These are phyloP conservation scores for Marmota monax DNA, from an alignment of 2,113 vertebrate genomes.

Conservation along the genomic window DNA sequence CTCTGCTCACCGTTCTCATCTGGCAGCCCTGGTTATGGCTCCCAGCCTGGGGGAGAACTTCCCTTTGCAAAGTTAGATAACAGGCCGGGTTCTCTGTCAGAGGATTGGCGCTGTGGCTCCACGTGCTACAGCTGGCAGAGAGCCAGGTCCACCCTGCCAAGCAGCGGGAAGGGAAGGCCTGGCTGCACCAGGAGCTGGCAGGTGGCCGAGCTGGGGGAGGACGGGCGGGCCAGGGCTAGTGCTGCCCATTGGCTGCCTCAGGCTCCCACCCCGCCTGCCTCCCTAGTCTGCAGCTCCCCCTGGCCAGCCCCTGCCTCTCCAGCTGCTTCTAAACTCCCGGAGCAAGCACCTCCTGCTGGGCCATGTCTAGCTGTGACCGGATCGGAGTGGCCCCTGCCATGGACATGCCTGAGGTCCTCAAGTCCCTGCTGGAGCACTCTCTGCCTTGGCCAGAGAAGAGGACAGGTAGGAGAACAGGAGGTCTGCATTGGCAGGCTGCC, in stretches of 20 bases:
- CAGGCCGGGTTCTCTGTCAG: constrained; percentile 83
- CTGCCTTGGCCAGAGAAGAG: constrained; percentile 88
- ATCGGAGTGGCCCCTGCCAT: constrained; percentile 86
- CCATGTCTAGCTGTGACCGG: constrained; percentile 86
- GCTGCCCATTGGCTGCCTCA: constrained; percentile 80
- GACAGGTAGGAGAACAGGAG: constrained; percentile 87
- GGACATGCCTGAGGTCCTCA: constrained; percentile 94
- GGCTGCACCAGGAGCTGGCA: constrained; percentile 85
- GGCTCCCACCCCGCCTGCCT: constrained; percentile 77
- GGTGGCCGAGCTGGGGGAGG: constrained; percentile 82
- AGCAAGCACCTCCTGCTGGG: constrained; percentile 71
- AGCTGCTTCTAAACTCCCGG: constrained; percentile 48
- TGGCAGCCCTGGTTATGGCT: constrained; percentile 75
- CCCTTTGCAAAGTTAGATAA: constrained; percentile 88
- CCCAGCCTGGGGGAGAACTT: constrained; percentile 82
- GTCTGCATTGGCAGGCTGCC: background rate
- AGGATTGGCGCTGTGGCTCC: constrained; percentile 85
- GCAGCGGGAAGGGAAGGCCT: constrained; percentile 81
- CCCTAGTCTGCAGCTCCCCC: constrained; percentile 64
- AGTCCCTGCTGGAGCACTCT: constrained; percentile 92
- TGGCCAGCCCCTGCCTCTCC: constrained; percentile 28
- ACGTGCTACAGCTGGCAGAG: constrained; percentile 83
- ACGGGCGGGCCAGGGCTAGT: constrained; percentile 70
- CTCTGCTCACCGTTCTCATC: constrained; percentile 56
- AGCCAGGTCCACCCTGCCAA: constrained; percentile 83